Evolutionary conservation across 2,113 vertebrate genomes (phyloP).

Genomic region (Heptranchias perlo): DNA sequence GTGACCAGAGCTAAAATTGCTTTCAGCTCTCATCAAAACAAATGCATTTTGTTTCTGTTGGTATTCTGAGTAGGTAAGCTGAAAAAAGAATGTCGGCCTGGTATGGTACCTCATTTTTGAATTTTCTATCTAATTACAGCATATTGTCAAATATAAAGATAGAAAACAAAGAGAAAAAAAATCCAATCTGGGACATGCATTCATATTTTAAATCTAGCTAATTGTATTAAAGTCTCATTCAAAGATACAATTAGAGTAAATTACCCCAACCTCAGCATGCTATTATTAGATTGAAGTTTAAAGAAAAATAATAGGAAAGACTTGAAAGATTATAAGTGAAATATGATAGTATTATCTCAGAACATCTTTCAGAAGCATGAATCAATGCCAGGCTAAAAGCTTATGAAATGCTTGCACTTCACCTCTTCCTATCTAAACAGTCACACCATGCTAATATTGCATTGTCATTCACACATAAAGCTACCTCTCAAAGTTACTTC

Average conservation of each 20-base stretch:
- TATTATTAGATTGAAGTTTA: conserved; percentile 28
- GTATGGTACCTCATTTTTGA: background rate
- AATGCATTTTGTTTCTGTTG: background rate
- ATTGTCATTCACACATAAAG: background rate
- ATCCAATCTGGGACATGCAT: conserved; percentile 27
- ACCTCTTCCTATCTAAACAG: background rate
- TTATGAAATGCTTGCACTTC: background rate
- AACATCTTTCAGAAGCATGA: conserved; percentile 21
- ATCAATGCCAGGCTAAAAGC: conserved; percentile 24
- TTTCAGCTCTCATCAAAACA: background rate
- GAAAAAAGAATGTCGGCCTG: background rate
- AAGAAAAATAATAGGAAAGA: conserved; percentile 31
- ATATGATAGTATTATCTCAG: conserved; percentile 18
- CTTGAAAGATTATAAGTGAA: conserved; percentile 17
- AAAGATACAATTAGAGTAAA: conserved; percentile 31
- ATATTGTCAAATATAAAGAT: background rate
- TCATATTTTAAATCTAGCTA: conserved; percentile 30
- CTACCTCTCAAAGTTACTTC: background rate
- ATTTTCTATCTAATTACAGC: conserved; percentile 14
- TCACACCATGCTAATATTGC: background rate
- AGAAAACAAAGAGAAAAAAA: background rate
- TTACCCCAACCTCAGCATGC: conserved; percentile 23
- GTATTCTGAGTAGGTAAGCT: background rate
- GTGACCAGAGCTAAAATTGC: background rate
- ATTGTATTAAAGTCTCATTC: conserved; percentile 28